Evolutionary conservation across 1,140 invertebrate genomes (phyloP).

Genomic region (Coptotermes formosanus): DNA sequence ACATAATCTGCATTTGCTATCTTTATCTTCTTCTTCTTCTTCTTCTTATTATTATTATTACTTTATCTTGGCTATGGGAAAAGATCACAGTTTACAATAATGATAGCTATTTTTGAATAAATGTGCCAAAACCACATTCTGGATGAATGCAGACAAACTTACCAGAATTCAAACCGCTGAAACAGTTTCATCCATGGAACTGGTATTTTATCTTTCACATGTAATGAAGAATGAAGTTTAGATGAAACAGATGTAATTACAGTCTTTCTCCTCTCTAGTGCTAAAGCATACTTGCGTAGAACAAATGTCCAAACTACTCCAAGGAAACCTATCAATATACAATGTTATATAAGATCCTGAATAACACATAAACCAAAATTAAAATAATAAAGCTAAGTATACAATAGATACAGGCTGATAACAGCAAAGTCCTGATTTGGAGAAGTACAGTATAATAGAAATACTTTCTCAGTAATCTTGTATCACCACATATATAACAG

Average conservation of each 20-base stretch:
- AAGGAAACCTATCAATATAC: constrained; percentile 48
- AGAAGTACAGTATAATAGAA: too few relatives aligned
- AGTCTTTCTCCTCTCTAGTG: constrained; percentile 42
- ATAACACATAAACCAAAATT: neutral
- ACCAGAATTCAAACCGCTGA: constrained; percentile 60
- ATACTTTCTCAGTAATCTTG: too few relatives aligned
- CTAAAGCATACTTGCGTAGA: constrained; percentile 52
- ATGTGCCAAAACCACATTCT: too few relatives aligned
- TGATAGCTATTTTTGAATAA: too few relatives aligned
- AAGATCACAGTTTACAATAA: too few relatives aligned
- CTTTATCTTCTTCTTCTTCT: too few relatives aligned
- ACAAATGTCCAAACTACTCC: constrained; percentile 56
- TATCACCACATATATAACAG: neutral
- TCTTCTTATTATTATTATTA: too few relatives aligned
- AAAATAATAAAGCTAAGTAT: too few relatives aligned
- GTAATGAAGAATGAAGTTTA: constrained; percentile 31
- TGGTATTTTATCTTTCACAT: constrained; percentile 38
- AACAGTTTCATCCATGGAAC: constrained; percentile 59
- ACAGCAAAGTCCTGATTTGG: too few relatives aligned
- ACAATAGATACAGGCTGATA: too few relatives aligned
- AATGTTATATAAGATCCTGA: neutral
- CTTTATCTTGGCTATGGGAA: too few relatives aligned
- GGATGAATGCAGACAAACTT: constrained; percentile 29
- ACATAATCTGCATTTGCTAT: too few relatives aligned
- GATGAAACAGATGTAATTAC: constrained; percentile 38